Evolutionary conservation across 1,140 invertebrate genomes (phyloP).

Genomic region (Eufriesea mexicana): DNA sequence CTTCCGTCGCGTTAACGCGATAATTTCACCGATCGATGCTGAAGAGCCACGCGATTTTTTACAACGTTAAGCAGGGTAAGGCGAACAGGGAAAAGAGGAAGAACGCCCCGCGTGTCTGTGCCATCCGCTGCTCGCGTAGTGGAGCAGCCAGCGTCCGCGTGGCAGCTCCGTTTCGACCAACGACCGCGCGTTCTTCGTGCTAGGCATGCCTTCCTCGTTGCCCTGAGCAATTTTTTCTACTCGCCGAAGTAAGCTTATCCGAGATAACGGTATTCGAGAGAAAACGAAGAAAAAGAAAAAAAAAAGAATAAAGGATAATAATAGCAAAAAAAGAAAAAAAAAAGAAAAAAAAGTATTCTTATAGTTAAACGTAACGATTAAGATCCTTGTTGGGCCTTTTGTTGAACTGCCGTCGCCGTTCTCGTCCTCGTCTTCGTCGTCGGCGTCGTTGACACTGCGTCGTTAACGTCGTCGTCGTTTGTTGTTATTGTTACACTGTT

Average conservation of each 20-base stretch:
- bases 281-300: not conserved
- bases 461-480: not conserved
- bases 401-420: constrained; percentile 25
- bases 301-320: not conserved
- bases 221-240: constrained; percentile 10
- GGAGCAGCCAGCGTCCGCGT: constrained; percentile 9
- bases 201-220: constrained; percentile 43
- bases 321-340: not conserved
- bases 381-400: constrained; percentile 12
- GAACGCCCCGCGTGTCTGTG: not conserved
- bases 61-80: not conserved
- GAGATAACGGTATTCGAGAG: constrained; percentile 8
- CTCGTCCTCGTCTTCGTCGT: constrained; percentile 5
- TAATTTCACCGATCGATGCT: constrained; percentile 4
- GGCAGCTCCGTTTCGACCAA: not conserved
- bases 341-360: constrained; percentile 6
- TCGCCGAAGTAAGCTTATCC: not conserved
- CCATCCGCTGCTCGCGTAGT: constrained; percentile 3
- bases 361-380: constrained; percentile 1
- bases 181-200: not conserved
- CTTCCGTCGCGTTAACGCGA: not conserved
- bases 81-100: not conserved
- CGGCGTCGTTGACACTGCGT: not conserved
- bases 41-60: not conserved
- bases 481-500: constrained; percentile 30